A percentile compares a stretch with the other conserved stretches of the same genome.
Evolutionary conservation across 2,797 vertebrate species (phyloP).

Genomic region (Falco concolor): DNA sequence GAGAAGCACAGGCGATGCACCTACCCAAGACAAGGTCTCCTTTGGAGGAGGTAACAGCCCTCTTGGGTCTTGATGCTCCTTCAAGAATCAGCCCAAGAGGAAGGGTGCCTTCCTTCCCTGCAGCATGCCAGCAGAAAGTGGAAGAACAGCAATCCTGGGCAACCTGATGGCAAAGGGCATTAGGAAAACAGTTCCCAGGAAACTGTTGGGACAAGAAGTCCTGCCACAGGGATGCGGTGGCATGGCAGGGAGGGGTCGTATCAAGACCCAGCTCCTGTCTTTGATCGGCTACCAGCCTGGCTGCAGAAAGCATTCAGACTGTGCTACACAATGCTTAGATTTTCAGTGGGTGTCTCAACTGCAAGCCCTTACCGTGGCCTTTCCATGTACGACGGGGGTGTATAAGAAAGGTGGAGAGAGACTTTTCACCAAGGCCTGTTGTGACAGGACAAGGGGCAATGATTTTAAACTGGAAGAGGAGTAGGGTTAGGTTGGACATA

Average conservation of each 20-base stretch:
- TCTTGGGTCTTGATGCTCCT: background rate
- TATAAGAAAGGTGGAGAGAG: background rate
- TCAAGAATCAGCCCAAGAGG: background rate
- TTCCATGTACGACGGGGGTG: background rate
- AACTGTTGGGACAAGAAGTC: background rate
- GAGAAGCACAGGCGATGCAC: background rate
- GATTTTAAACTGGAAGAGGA: background rate
- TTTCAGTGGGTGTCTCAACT: background rate
- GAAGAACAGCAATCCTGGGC: background rate
- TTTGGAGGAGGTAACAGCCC: background rate
- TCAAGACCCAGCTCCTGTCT: background rate
- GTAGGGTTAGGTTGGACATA: background rate
- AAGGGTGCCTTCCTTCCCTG: background rate
- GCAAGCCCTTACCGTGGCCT: background rate
- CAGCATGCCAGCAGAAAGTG: background rate
- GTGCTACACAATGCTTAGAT: no score
- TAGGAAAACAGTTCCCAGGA: background rate
- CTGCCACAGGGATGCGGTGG: no score
- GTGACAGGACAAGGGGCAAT: rapidly evolving
- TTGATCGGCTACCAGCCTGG: background rate
- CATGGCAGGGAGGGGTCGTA: background rate
- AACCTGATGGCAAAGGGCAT: background rate
- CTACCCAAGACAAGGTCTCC: background rate
- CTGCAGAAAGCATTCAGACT: background rate
- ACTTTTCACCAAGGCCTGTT: background rate